Conservation (phyloP, 2,888 invertebrate genomes). For the Saturnia pavonia region DNA sequence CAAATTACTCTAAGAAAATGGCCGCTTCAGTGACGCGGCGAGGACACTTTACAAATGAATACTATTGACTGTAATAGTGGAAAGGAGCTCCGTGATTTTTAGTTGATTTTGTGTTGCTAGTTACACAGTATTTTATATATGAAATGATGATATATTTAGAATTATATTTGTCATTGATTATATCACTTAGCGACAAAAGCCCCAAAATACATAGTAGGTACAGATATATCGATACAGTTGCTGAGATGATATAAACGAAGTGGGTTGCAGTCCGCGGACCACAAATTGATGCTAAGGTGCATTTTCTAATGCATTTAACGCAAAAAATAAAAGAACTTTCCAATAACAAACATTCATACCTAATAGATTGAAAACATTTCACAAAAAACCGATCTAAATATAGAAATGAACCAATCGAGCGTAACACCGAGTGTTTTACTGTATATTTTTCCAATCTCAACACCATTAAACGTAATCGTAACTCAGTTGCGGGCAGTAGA, state of each 20-base stretch:
- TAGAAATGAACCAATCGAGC: slow-evolving; percentile 18
- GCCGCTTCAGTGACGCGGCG: no score
- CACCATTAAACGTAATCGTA: slow-evolving; percentile 25
- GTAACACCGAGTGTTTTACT: slow-evolving; percentile 21
- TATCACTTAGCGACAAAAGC: no score
- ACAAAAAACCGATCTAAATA: slow-evolving; percentile 17
- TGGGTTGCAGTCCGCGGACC: not conserved
- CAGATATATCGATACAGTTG: no score
- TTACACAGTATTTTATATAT: no score
- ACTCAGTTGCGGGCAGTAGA: slow-evolving; percentile 30
- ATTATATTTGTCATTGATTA: no score
- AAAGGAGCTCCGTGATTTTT: no score
- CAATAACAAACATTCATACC: not conserved
- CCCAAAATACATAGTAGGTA: no score
- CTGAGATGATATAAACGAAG: not conserved
- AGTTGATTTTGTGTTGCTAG: no score
- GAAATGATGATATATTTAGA: no score
- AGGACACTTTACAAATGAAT: no score
- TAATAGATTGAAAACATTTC: slow-evolving; percentile 1
- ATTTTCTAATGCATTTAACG: not conserved
- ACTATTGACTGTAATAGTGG: no score
- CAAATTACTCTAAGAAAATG: no score
- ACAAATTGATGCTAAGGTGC: not conserved
- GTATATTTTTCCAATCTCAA: slow-evolving; percentile 33
- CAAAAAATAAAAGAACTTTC: not conserved